Evolutionary conservation across 2,888 invertebrate genomes (phyloP), one percentile per base, ranked within the genome.

Genomic region (Ochropleura leucogaster): DNA sequence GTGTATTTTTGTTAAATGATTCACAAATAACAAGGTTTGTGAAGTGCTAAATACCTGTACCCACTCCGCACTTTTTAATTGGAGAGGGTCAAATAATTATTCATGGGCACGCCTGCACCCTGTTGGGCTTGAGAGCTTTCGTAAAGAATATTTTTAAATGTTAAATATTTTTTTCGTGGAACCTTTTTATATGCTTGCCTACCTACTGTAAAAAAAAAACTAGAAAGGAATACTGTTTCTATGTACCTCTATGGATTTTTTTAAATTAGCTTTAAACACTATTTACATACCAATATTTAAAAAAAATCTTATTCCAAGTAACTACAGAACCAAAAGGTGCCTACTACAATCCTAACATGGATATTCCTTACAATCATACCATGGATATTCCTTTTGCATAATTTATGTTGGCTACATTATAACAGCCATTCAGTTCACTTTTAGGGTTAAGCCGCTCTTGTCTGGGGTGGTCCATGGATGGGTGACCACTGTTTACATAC

Each of bases 71-170:
- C 82, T 90, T 91, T 90, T 90, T 92, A 92, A 92, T 92, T 92
- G 91, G 89, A 90, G 89, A 83, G 90, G 85, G 83, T 83, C 85
- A 89, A 91, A 92, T 92, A 89, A 92, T 92, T 92, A 92, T 92
- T 92, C 92, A 87, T 74, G 79, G 87, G 80, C 92, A 92, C 91
- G 92, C 67, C 67, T 84, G 73, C 62, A 68, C 79, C 77, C 80
- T 77, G 75, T 79, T 84, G 81, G 79, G 72, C 81, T 82, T 74
- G 76, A 80, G 84, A 81, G 81, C 72, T 67, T 80, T 86, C 76
- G 82, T 73, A 66, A 82, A 85, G 86, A 87, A 84, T 87, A 87
- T 77, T 82, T 85, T 87, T 85, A 73, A 85, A 87, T 84, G 78
- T 72, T 69, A 68, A 79, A 71, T 71, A 68, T 67, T 80, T 80